Base-by-base conservation (phyloP, 2,113 vertebrate species). In the Urocynchramus pylzowi region DNA sequence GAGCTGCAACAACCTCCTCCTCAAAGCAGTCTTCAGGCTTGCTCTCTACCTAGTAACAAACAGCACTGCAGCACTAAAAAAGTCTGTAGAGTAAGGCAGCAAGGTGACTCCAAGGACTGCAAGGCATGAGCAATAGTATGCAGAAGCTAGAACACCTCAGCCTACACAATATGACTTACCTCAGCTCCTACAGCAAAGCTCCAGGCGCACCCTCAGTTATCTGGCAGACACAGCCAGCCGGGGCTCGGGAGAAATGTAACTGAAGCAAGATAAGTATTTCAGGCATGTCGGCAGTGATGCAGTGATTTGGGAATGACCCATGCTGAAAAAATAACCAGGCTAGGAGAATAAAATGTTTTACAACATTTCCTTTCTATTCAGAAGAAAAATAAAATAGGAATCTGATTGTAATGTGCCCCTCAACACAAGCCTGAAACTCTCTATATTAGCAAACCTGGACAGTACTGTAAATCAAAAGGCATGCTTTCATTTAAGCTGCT, bases 61-160 rank as follows among this genome's bases (percentile, higher is more conserved):
- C 31, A 93, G 77, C 60, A 69, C 82, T 85, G 78, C 52, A 92
- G 60, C n/a, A 24, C 70, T 69, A 5, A 26, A 54, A 91, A 96
- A 94, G 83, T 47, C 78, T 21, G 89, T 95, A 54, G 47, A 81
- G 65, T 60, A 53, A 90, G 65, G 60, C 69, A 87, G 69, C 94
- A 96, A 97, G 87, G 86, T 94, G 94, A 84, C 77, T 95, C 81
- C 88, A 97, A 94, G 95, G 93, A 94, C 88, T 73, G 61, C 20
- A 67, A 94, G 45, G 81, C 89, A 45, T 79, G 79, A 96, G 64
- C 81, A 94, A 37, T 82, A 91, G 78, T 68, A 76, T 20, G 77
- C 76, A 96, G 92, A 67, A 92, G 88, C 85, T 83, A 41, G 89
- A 91, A 93, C 68, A 86, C 69, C 87, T 96, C 95, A 91, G 82